Conservation (phyloP, 2,888 invertebrate species). For the Eupithecia inturbata region DNA sequence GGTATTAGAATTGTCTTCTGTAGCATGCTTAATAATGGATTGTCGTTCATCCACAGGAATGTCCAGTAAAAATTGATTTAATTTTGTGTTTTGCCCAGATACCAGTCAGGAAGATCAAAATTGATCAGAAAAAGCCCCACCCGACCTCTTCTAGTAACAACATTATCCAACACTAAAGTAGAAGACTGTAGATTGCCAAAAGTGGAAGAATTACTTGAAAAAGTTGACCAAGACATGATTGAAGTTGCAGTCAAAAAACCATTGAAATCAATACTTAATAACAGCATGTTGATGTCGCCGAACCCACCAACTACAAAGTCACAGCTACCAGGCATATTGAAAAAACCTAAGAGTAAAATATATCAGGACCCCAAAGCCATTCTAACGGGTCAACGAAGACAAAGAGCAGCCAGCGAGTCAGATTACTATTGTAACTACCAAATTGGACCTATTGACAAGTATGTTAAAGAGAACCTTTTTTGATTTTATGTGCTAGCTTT, state of each 20-base stretch:
- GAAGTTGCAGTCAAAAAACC: conserved; percentile 74
- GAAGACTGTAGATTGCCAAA: conserved; percentile 74
- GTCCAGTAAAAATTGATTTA: background rate
- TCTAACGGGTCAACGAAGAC: conserved; percentile 74
- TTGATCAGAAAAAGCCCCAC: conserved; percentile 69
- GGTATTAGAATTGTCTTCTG: background rate
- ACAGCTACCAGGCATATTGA: conserved; percentile 73
- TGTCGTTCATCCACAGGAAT: background rate
- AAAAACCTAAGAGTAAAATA: conserved; percentile 71
- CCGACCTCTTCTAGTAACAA: conserved; percentile 70
- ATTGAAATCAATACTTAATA: conserved; percentile 79
- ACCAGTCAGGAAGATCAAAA: conserved; percentile 71
- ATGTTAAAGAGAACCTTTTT: conserved; percentile 37
- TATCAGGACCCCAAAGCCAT: conserved; percentile 63
- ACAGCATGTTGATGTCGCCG: conserved; percentile 45
- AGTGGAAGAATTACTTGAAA: conserved; percentile 78
- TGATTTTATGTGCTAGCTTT: background rate
- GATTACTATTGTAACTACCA: conserved; percentile 72
- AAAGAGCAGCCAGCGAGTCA: conserved; percentile 79
- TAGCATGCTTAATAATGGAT: background rate
- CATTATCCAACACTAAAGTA: conserved; percentile 72
- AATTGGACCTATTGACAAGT: conserved; percentile 72
- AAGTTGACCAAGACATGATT: conserved; percentile 75
- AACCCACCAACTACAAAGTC: conserved; percentile 58
- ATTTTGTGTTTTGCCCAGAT: conserved; percentile 51